These are phyloP conservation scores for Galeopterus variegatus DNA, from an alignment of 2,113 vertebrate genomes.

Conservation along the genomic window DNA sequence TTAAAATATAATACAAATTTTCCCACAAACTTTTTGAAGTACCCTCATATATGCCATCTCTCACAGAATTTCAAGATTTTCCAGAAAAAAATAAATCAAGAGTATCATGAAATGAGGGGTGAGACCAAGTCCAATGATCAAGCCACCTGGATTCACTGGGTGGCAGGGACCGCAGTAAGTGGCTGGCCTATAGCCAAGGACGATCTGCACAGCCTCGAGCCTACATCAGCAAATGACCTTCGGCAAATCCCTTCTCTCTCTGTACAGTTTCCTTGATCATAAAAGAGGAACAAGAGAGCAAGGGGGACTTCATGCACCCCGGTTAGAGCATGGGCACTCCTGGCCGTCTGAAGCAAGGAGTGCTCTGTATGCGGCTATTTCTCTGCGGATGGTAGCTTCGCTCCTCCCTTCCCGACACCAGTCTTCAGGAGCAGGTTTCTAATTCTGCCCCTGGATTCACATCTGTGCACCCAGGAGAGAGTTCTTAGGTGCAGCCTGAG, in stretches of 20 bases:
- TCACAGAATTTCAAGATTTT: constrained; percentile 50
- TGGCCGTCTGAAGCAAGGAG: neutral
- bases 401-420: neutral
- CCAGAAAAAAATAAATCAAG: neutral
- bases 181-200: neutral
- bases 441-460: neutral
- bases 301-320: neutral
- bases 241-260: neutral
- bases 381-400: too few species aligned
- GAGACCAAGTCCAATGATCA: neutral
- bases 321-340: neutral
- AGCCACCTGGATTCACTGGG: neutral
- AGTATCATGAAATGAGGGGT: neutral
- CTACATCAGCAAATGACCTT: neutral
- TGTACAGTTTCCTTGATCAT: neutral
- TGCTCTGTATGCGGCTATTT: neutral
- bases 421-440: neutral
- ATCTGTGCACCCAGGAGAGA: neutral
- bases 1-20: too few species aligned
- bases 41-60: neutral
- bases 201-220: neutral
- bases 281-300: neutral
- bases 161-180: neutral
- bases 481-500: neutral
- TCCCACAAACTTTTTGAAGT: too few species aligned